Evolutionary conservation across 2,113 vertebrate species (phyloP).

Genomic region (Paratilapia polleni): DNA sequence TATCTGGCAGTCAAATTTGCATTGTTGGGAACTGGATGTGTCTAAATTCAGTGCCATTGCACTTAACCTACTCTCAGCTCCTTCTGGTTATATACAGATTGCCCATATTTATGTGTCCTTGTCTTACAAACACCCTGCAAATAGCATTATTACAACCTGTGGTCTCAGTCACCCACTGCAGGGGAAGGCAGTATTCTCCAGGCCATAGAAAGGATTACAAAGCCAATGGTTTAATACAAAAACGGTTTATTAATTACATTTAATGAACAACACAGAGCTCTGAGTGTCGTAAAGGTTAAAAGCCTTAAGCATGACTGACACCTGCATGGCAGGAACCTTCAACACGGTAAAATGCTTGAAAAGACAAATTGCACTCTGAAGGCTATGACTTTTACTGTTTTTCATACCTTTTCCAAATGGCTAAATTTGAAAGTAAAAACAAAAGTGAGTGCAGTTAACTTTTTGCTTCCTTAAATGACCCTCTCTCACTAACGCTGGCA

Average conservation of each 20-base stretch:
- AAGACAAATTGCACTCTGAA: not conserved
- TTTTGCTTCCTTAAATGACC: slow-evolving; percentile 30
- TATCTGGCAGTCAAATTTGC: not conserved
- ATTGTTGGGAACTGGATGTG: not conserved
- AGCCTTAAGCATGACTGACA: slow-evolving; percentile 8
- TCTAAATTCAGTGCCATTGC: not conserved
- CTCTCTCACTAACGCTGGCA: not conserved
- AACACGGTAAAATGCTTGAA: not conserved
- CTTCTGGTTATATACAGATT: no score
- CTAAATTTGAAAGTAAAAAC: slow-evolving; percentile 30
- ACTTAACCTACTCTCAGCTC: not conserved
- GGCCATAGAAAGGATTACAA: not conserved
- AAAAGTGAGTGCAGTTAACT: not conserved
- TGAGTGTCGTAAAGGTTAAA: slow-evolving; percentile 2
- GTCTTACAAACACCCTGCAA: not conserved
- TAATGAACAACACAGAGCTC: not conserved
- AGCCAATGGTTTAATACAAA: not conserved
- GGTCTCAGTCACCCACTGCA: not conserved
- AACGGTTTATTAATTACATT: not conserved
- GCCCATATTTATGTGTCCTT: not conserved
- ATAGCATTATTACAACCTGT: not conserved
- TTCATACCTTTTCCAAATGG: not conserved
- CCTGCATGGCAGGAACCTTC: not conserved
- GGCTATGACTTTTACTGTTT: not conserved
- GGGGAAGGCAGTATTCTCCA: not conserved